These are phyloP conservation scores for Dendronephthya gigantea DNA, from an alignment of 64 coral and sea anemone species.

Conservation along the genomic window DNA sequence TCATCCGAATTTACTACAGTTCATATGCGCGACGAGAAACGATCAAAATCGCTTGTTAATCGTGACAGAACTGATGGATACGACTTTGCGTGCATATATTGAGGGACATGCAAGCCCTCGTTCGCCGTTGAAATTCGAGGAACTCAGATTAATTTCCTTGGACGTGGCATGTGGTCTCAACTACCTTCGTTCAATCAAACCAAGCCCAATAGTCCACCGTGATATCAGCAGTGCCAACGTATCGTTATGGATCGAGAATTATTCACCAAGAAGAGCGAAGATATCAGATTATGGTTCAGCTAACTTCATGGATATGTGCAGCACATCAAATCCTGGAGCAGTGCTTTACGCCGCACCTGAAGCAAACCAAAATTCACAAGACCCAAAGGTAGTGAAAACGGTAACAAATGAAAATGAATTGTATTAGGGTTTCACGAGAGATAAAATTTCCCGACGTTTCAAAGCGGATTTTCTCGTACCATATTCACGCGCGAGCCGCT, in stretches of 20 bases:
- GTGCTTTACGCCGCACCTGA: background rate
- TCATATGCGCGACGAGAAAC: conserved; percentile 60
- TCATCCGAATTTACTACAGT: conserved; percentile 55
- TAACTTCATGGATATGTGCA: background rate
- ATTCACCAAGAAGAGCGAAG: background rate
- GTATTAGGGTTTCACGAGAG: too few species aligned
- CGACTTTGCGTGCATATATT: conserved; percentile 18
- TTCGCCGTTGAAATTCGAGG: background rate
- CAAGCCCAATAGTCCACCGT: background rate
- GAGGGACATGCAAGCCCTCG: background rate
- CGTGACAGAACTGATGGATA: conserved; percentile 46
- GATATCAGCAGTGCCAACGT: conserved; percentile 31
- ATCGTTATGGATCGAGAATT: background rate
- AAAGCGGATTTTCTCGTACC: too few species aligned
- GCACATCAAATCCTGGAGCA: background rate
- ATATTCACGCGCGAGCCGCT: too few species aligned
- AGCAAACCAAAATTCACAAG: background rate
- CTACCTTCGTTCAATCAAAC: background rate
- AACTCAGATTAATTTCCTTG: background rate
- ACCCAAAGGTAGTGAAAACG: background rate
- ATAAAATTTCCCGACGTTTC: too few species aligned
- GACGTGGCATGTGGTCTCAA: background rate
- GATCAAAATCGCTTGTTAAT: background rate
- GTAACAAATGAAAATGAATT: too few species aligned
- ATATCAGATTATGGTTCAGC: background rate